Conservation (phyloP, 2,113 vertebrate genomes). For the Eonycteris spelaea region DNA sequence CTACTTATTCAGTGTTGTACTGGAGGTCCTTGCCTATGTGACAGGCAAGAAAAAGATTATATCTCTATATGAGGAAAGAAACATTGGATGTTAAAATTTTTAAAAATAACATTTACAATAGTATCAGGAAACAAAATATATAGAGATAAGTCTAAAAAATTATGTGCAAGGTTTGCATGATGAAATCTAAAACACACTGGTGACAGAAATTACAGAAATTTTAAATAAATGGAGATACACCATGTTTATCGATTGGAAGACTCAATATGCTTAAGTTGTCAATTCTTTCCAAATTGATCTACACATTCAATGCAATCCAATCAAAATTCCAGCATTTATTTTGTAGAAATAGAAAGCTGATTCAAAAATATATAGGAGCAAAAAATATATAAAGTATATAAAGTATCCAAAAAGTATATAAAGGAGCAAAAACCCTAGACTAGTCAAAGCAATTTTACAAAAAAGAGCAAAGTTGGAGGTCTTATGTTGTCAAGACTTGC, state of each 20-base stretch:
- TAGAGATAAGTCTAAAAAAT: not conserved
- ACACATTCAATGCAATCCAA: not conserved
- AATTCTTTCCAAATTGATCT: not conserved
- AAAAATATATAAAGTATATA: not conserved
- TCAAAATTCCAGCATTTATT: not conserved
- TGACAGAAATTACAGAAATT: not conserved
- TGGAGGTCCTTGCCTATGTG: not conserved
- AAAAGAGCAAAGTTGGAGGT: not conserved
- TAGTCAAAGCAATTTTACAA: not conserved
- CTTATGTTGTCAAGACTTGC: not conserved
- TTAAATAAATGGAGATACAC: not conserved
- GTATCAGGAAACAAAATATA: not conserved
- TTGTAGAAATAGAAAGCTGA: not conserved
- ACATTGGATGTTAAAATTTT: not conserved
- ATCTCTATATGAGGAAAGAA: not conserved
- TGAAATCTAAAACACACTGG: not conserved
- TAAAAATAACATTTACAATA: not conserved
- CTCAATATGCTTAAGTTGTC: not conserved
- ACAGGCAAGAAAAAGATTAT: not conserved
- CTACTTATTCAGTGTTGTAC: not conserved
- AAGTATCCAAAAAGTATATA: not conserved
- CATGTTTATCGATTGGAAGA: not conserved
- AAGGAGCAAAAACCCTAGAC: not conserved
- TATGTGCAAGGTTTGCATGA: not conserved
- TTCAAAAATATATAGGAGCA: not conserved